A percentile compares a stretch with the other conserved stretches of the same genome.
Evolutionary conservation across 2,113 vertebrate genomes (phyloP).

Genomic region (Amia ocellicauda): DNA sequence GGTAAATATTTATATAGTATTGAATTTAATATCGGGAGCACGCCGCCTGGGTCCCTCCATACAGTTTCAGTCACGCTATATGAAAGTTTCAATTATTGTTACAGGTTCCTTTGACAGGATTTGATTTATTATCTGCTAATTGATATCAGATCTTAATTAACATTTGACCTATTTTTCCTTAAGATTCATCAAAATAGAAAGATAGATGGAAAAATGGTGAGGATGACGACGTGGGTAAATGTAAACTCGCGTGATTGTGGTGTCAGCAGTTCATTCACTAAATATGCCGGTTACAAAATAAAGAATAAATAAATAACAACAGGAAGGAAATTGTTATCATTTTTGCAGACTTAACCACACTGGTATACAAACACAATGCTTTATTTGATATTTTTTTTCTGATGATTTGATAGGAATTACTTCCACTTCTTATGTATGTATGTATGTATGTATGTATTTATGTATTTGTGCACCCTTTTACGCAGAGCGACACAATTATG

Average conservation of each 20-base stretch:
- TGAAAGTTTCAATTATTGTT: constrained; percentile 42
- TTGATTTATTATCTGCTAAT: constrained; percentile 63
- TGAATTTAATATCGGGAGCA: constrained; percentile 49
- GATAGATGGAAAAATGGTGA: constrained; percentile 13
- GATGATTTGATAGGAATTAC: too few species aligned
- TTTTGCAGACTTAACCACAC: too few species aligned
- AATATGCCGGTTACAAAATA: too few species aligned
- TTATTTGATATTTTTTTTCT: too few species aligned
- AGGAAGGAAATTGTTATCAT: neutral
- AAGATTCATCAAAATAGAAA: constrained; percentile 16
- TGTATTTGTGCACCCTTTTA: too few species aligned
- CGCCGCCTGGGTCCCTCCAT: constrained; percentile 28
- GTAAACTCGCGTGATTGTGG: neutral
- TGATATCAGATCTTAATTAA: constrained; percentile 46
- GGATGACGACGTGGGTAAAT: neutral
- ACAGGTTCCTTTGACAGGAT: constrained; percentile 35
- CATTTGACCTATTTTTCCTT: constrained; percentile 25
- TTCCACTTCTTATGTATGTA: too few species aligned
- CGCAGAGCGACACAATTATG: too few species aligned
- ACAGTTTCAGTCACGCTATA: constrained; percentile 35
- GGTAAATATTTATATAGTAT: constrained; percentile 66
- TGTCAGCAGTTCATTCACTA: neutral
- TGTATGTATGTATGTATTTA: too few species aligned
- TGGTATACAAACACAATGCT: too few species aligned
- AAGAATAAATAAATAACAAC: too few species aligned